Evolutionary conservation across 2,888 invertebrate species (phyloP).

Genomic region (Antheraea assamensis): DNA sequence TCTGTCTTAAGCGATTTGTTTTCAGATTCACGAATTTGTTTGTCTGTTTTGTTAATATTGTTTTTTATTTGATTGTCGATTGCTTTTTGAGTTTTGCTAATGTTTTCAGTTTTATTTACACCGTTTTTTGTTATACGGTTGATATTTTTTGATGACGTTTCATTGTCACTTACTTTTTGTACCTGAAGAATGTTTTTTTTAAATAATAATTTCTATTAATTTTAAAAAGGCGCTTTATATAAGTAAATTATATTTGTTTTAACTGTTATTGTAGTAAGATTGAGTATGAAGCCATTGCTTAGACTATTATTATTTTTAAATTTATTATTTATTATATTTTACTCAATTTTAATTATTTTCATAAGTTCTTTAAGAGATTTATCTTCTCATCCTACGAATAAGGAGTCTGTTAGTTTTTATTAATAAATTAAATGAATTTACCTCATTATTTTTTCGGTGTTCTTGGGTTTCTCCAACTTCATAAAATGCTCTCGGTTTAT

Average conservation of each 20-base stretch:
- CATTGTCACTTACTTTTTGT: background rate
- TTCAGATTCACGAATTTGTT: background rate
- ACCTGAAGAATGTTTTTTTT: background rate
- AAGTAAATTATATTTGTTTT: no score
- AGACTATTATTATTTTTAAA: no score
- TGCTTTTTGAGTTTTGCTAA: background rate
- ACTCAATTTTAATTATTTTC: no score
- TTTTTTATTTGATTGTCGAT: background rate
- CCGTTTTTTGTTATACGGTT: background rate
- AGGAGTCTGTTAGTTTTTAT: background rate
- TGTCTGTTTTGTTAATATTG: background rate
- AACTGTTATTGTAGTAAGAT: no score
- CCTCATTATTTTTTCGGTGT: background rate
- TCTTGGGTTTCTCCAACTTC: conserved; percentile 16
- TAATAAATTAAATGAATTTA: background rate
- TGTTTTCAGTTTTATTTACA: background rate
- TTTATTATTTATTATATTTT: no score
- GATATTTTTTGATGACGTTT: background rate
- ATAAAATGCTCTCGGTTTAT: conserved; percentile 6
- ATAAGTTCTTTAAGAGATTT: no score
- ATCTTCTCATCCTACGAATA: no score
- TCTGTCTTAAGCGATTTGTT: background rate
- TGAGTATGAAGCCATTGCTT: no score
- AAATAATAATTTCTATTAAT: background rate
- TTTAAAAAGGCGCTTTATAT: no score